These are phyloP conservation scores for Sebastes elongatus DNA, from an alignment of 2,797 vertebrate genomes.

Conservation along the genomic window DNA sequence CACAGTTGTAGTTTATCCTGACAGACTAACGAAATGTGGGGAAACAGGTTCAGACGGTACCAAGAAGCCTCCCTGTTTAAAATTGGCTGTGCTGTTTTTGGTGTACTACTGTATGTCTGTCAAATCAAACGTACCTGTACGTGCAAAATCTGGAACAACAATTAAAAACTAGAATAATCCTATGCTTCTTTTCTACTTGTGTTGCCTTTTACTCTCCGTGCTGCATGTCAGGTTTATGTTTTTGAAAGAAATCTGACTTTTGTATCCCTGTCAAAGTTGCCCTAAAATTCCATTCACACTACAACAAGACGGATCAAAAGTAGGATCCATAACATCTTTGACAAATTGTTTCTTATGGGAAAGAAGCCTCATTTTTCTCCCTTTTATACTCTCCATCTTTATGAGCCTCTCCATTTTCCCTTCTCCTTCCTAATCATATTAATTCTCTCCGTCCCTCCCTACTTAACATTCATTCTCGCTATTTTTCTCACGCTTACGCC, in stretches of 20 bases:
- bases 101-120: background rate
- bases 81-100: conserved; percentile 18
- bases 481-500: conserved; percentile 53
- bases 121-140: conserved; percentile 27
- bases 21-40: conserved; percentile 50
- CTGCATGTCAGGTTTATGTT: background rate
- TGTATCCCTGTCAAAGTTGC: conserved; percentile 23
- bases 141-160: conserved; percentile 23
- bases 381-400: conserved; percentile 42
- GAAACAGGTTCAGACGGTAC: conserved; percentile 49
- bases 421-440: conserved; percentile 64
- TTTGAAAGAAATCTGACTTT: conserved; percentile 4
- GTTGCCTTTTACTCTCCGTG: background rate
- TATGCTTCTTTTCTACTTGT: background rate
- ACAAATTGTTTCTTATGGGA: conserved; percentile 29
- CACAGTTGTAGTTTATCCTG: conserved; percentile 62
- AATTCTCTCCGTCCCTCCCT: conserved; percentile 54
- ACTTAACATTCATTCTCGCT: conserved; percentile 54
- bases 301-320: conserved; percentile 21
- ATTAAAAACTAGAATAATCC: conserved; percentile 4
- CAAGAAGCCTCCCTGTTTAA: conserved; percentile 30
- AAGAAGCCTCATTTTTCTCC: conserved; percentile 27
- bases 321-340: conserved; percentile 32
- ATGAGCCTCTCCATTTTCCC: conserved; percentile 46
- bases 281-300: conserved; percentile 7